Evolutionary conservation across 2,888 invertebrate genomes (phyloP).

Genomic region (Plutella xylostella): DNA sequence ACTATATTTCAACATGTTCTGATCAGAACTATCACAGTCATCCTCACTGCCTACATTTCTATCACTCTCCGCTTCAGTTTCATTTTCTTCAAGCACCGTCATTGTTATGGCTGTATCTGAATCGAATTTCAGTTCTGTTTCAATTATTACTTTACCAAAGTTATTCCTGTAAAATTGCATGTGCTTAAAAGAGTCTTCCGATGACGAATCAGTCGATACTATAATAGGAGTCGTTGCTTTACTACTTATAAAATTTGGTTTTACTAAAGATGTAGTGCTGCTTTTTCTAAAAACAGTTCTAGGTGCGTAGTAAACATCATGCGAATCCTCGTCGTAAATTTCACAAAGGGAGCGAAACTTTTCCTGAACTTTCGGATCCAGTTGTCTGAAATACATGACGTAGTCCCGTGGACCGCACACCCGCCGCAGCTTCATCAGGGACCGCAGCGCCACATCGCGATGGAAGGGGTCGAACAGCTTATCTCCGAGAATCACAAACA

Average conservation of each 20-base stretch:
- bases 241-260: conserved; percentile 43
- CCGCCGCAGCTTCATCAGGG: conserved; percentile 77
- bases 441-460: conserved; percentile 79
- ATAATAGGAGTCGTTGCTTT: conserved; percentile 35
- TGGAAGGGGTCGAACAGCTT: conserved; percentile 64
- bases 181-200: conserved; percentile 70
- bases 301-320: conserved; percentile 57
- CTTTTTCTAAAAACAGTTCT: conserved; percentile 34
- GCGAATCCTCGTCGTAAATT: conserved; percentile 56
- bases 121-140: conserved; percentile 86
- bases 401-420: conserved; percentile 76
- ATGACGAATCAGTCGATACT: conserved; percentile 59
- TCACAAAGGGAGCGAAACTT: conserved; percentile 57
- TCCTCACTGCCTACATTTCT: conserved; percentile 47
- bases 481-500: conserved; percentile 64
- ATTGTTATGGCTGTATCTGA: conserved; percentile 85
- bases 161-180: conserved; percentile 46
- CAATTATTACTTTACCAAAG: conserved; percentile 79
- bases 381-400: conserved; percentile 59
- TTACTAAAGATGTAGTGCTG: conserved; percentile 39
- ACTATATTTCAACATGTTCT: conserved; percentile 70
- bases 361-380: conserved; percentile 60
- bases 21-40: conserved; percentile 55
- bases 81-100: conserved; percentile 82
- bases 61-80: conserved; percentile 54